Conservation (phyloP, 2,113 vertebrate genomes). For the Aptenodytes patagonicus region DNA sequence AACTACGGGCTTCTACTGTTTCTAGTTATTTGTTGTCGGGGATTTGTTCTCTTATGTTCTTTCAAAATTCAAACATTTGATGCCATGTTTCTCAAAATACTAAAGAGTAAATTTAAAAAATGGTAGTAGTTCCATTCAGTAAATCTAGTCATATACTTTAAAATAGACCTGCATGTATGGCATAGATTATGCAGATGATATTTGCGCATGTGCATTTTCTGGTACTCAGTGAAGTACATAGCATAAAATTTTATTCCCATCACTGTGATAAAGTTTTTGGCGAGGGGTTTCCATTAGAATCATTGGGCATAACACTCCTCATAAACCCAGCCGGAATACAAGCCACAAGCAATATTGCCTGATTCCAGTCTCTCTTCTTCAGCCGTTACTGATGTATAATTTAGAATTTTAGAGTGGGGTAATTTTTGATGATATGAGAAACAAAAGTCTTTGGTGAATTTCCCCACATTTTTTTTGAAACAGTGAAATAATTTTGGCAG, state of each 20-base stretch:
- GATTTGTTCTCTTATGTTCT: background rate
- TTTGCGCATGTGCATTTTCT: background rate
- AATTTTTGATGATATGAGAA: background rate
- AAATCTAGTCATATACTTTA: background rate
- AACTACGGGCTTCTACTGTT: background rate
- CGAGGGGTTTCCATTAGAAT: background rate
- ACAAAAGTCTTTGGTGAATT: background rate
- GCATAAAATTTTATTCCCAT: background rate
- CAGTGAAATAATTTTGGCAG: background rate
- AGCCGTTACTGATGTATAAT: background rate
- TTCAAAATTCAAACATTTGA: background rate
- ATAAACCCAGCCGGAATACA: background rate
- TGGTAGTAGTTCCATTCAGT: background rate
- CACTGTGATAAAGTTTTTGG: background rate
- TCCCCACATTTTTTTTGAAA: background rate
- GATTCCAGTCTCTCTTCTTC: background rate
- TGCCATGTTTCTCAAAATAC: background rate
- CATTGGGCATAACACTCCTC: background rate
- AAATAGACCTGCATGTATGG: background rate
- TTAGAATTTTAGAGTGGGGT: background rate
- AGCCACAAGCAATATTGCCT: background rate
- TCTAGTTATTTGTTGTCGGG: background rate
- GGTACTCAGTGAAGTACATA: background rate
- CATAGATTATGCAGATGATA: background rate
- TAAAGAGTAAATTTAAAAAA: background rate